These are phyloP conservation scores for Athrips mouffetella DNA, from an alignment of 2,888 invertebrate genomes.

Conservation along the genomic window DNA sequence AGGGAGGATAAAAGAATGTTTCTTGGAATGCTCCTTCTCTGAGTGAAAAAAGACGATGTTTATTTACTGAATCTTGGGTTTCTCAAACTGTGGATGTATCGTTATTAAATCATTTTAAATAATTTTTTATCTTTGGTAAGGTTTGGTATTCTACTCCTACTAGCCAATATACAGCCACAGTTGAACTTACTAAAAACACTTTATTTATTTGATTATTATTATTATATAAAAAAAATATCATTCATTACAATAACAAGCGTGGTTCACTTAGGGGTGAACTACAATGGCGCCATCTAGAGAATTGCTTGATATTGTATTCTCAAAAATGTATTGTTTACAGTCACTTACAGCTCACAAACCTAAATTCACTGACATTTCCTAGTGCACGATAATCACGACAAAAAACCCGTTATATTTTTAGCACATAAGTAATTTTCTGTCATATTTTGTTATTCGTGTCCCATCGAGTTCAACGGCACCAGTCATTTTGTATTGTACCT, in stretches of 20 bases:
- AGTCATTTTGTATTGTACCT: conserved; percentile 20
- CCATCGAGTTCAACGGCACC: conserved; percentile 31
- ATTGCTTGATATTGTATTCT: background rate
- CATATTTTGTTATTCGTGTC: conserved; percentile 10
- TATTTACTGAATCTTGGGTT: background rate
- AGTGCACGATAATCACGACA: background rate
- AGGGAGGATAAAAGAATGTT: background rate
- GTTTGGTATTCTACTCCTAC: too few species aligned
- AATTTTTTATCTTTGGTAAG: too few species aligned
- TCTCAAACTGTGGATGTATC: too few species aligned
- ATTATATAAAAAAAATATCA: too few species aligned
- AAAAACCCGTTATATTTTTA: conserved; percentile 16
- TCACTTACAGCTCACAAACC: background rate
- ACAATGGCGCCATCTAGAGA: too few species aligned
- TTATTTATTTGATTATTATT: too few species aligned
- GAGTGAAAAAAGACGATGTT: too few species aligned
- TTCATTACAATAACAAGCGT: too few species aligned
- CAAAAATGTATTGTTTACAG: background rate
- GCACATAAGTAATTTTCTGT: conserved; percentile 2
- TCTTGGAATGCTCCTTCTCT: background rate
- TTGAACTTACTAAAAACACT: too few species aligned
- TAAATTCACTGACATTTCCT: background rate
- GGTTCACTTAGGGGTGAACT: too few species aligned
- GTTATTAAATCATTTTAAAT: too few species aligned
- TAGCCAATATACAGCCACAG: too few species aligned